Evolutionary conservation across 2,113 vertebrate genomes (phyloP), one percentile per base, ranked within the genome.

Genomic region (Poicephalus gulielmi): DNA sequence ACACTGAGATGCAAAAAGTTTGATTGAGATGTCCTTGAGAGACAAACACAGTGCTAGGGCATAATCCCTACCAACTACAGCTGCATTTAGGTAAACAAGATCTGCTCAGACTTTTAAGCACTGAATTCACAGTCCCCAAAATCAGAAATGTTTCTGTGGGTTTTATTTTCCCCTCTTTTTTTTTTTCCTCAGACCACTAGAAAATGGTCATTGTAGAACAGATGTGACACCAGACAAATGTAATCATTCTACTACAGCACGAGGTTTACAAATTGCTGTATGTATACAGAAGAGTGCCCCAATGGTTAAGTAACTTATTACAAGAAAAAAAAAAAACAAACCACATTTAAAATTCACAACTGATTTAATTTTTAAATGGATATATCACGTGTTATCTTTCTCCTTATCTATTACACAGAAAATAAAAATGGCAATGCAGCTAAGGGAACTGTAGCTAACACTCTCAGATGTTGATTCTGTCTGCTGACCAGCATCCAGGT

Each of bases 371-470:
- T 66, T 80, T 55, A 55, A 83, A 82, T 6, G 25, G 3, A 93
- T 35, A 5, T 31, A 92, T 50, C 47, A 84, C 30, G 27, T 87
- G 57, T 69, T 88, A 88, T 86, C 37, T 66, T 94, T 69, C 75
- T 88, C 63, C 44, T 95, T 86, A 83, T 44, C 70, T 90, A 94
- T 66, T 50, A 62, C 19, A 82, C 24, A 80, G 79, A 92, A 91
- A 95, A 86, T 37, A 88, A 92, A 95, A 83, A 86, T n/a, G 70
- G 78, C 68, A 94, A 20, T 53, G 84, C 43, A 89, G 80, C 77
- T 90, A 86, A 83, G 77, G 76, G 69, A 91, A 68, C 69, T 63
- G 67, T 49, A 88, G 82, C 67, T 88, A 91, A 94, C 17, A 84
- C 50, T 59, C 92, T 94, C 85, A 95, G 82, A 88, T 0, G 7